Percentiles rank a stretch among this genome's conserved stretches.
Conservation (phyloP, 2,888 invertebrate species). For the Chrysotoxum bicinctum region DNA sequence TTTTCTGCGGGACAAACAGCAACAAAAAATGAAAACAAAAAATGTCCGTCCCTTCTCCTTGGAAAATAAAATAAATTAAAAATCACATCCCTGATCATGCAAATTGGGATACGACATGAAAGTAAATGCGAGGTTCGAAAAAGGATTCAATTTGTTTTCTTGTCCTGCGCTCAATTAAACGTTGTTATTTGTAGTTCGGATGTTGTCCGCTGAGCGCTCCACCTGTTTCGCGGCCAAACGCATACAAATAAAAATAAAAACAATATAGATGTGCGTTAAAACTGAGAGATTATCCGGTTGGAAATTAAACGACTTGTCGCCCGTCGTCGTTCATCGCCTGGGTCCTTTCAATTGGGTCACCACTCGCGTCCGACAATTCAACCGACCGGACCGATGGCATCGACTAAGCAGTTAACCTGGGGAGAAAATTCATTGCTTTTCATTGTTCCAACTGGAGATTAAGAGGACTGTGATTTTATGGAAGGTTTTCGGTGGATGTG, state of each 20-base stretch:
- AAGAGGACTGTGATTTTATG: conserved; percentile 54
- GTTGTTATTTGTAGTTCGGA: conserved; percentile 47
- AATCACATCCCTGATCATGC: conserved; percentile 65
- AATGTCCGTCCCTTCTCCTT: neutral
- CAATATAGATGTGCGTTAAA: conserved; percentile 62
- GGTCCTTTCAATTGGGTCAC: conserved; percentile 18
- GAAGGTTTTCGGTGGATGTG: conserved; percentile 4
- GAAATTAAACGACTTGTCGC: conserved; percentile 70
- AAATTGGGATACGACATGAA: conserved; percentile 69
- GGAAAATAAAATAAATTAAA: conserved; percentile 46
- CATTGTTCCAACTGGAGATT: conserved; percentile 44
- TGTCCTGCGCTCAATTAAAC: conserved; percentile 71
- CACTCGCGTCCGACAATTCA: neutral
- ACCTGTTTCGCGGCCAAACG: conserved; percentile 42
- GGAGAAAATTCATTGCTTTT: conserved; percentile 63
- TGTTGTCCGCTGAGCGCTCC: conserved; percentile 13
- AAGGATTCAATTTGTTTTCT: conserved; percentile 70
- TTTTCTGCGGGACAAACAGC: neutral
- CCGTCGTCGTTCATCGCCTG: conserved; percentile 27
- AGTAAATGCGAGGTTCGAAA: conserved; percentile 63
- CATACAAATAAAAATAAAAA: conserved; percentile 3
- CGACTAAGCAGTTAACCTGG: conserved; percentile 61
- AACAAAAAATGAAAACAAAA: neutral
- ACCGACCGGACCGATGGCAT: neutral
- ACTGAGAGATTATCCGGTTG: conserved; percentile 61